A percentile compares a stretch with the other conserved stretches of the same genome.
Evolutionary conservation across 2,797 vertebrate genomes (phyloP).

Genomic region (Myotis vivesi): DNA sequence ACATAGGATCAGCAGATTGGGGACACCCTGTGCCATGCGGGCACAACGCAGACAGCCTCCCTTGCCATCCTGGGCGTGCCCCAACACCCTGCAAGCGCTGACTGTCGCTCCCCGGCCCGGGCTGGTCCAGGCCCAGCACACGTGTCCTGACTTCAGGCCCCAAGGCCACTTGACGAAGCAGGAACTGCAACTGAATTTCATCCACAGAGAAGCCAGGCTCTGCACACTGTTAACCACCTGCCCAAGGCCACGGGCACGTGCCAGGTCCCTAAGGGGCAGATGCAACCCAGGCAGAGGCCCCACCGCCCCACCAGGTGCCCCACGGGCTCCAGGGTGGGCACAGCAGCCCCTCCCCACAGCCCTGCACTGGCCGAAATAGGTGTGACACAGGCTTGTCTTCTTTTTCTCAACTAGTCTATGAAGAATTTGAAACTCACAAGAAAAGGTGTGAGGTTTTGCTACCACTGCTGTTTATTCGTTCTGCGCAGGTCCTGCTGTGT

Average conservation of each 20-base stretch:
- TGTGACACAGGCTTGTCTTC: background rate
- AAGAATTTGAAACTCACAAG: background rate
- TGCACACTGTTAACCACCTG: background rate
- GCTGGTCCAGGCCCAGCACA: background rate
- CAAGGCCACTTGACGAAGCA: background rate
- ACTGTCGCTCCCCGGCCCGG: background rate
- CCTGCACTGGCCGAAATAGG: background rate
- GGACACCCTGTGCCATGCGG: background rate
- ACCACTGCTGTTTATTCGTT: background rate
- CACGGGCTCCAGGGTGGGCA: background rate
- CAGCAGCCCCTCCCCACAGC: background rate
- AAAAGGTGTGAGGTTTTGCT: background rate
- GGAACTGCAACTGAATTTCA: background rate
- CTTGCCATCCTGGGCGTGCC: accelerated
- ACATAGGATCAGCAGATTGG: background rate
- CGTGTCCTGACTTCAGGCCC: background rate
- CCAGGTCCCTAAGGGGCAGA: background rate
- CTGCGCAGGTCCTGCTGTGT: background rate
- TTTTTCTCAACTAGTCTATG: background rate
- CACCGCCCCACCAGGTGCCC: background rate
- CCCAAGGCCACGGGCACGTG: background rate
- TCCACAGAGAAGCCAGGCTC: background rate
- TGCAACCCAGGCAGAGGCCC: background rate
- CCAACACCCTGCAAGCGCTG: background rate
- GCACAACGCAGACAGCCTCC: background rate